Evolutionary conservation across 1,140 invertebrate genomes (phyloP), one percentile per base, ranked within the genome.

Genomic region (Drosophila tristis): DNA sequence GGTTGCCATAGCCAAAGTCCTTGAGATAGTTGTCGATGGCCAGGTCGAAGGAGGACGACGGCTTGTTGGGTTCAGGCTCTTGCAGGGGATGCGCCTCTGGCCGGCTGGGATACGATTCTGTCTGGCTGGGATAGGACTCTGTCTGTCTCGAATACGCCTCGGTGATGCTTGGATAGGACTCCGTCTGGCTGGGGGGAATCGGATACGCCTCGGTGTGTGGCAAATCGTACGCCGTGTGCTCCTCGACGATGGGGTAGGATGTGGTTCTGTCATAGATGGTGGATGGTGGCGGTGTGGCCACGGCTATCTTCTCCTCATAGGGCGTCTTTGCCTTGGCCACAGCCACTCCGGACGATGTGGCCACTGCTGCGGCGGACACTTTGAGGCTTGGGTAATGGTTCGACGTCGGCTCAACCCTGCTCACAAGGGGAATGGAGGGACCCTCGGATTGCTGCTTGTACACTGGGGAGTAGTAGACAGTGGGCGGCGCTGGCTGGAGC

Each of bases 1-100:
- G 81, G 63, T 89, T 89, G 56, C 68, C 84, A 48, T 89, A 89
- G 6, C 85, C 84, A 51, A 85, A 89, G 62, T 89, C 84, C 62
- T 89, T 90, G 2, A 89, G 76, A 15, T 89, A 89, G 23, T 89
- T 89, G 60, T 89, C 85, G 8, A 89, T 89, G 49, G 84, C 85
- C 49, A 77, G 45, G 31, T 89, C 84, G 23, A 89, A 89, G 44
- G 59, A 75, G 23, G 82, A 86, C 7, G 68, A 67, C 0, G 78
- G 62, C 35, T 86, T 86, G 9, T 64, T 45, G 13, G 82, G 74
- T 26, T 75, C 76, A 0, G 82, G 55, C 7, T 80, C 76, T 8
- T 61, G 63, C 39, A 62, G n/a, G 15, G 74, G 58, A 58, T 76
- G 68, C 2, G 50, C 15, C n/a, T 76, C 64, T 15, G 73, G 42